phyloP scores from a whole-genome alignment of 2,888 invertebrate species.

The Neocrepidodera transversa region DNA sequence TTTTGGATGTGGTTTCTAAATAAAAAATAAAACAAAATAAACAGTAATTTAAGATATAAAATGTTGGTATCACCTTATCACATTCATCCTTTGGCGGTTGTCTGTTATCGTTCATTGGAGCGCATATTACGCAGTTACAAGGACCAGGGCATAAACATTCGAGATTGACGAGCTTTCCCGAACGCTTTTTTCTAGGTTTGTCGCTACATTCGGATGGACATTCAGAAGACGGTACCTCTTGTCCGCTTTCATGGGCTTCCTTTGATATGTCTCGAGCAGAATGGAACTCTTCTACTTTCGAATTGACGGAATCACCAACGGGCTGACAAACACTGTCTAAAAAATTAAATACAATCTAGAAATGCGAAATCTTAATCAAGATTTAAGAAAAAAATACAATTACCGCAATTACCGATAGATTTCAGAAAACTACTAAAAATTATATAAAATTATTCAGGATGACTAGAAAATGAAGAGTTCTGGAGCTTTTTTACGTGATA shows the following conservation, averaged over 20 bases:
- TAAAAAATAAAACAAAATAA: background rate
- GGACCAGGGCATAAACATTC: constrained; percentile 41
- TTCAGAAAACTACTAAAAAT: too few species aligned
- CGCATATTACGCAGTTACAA: constrained; percentile 39
- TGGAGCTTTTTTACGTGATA: too few species aligned
- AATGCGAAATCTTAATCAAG: too few species aligned
- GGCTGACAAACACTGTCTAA: background rate
- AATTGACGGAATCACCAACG: background rate
- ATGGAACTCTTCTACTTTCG: background rate
- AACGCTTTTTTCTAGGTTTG: constrained; percentile 38
- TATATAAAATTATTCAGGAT: too few species aligned
- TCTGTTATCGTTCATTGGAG: too few species aligned
- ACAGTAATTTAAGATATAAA: too few species aligned
- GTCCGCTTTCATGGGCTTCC: background rate
- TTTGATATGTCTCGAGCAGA: background rate
- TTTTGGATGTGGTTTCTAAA: background rate
- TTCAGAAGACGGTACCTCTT: background rate
- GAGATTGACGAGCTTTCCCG: constrained; percentile 31
- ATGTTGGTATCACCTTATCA: too few species aligned
- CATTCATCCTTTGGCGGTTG: too few species aligned
- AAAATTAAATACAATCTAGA: too few species aligned
- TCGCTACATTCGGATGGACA: background rate
- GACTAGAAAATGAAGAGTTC: too few species aligned
- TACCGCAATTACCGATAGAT: too few species aligned
- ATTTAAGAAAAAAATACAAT: too few species aligned